phyloP scores from a whole-genome alignment of 2,888 invertebrate genomes.

The Metalampra italica region DNA sequence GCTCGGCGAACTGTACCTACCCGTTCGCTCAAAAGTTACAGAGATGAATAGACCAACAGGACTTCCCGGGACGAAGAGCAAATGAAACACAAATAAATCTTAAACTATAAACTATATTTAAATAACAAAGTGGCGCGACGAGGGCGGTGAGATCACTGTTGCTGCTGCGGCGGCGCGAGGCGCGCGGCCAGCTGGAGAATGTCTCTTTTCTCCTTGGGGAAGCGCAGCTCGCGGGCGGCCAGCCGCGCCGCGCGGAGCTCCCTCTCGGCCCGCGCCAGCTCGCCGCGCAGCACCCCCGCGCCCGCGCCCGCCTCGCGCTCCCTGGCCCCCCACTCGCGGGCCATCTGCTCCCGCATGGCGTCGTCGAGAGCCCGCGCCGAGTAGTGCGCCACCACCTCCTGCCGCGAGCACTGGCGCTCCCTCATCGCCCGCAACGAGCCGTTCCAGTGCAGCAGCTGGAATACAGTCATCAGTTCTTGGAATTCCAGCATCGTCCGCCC shows the following conservation, averaged over 20 bases:
- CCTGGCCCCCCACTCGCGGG: slow-evolving; percentile 94
- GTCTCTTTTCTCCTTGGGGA: slow-evolving; percentile 97
- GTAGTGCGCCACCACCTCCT: slow-evolving; percentile 94
- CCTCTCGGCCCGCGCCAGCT: slow-evolving; percentile 90
- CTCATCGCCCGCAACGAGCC: slow-evolving; percentile 97
- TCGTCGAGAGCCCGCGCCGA: slow-evolving; percentile 95
- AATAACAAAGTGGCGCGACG: slow-evolving; percentile 50
- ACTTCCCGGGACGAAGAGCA: neutral
- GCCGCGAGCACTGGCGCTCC: slow-evolving; percentile 95
- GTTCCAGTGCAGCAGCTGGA: slow-evolving; percentile 97
- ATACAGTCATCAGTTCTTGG: slow-evolving; percentile 98
- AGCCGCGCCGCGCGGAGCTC: slow-evolving; percentile 91
- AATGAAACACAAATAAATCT: slow-evolving; percentile 7
- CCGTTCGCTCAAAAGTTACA: too few species aligned
- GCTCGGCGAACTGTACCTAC: too few species aligned
- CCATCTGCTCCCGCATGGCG: slow-evolving; percentile 98
- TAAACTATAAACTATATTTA: slow-evolving; percentile 27
- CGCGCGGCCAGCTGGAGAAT: slow-evolving; percentile 95
- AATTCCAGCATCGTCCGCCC: slow-evolving; percentile 97
- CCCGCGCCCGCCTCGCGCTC: slow-evolving; percentile 53
- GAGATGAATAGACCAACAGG: too few species aligned
- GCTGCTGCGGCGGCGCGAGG: slow-evolving; percentile 75
- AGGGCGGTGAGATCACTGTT: slow-evolving; percentile 64
- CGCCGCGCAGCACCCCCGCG: slow-evolving; percentile 85
- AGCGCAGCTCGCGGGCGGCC: slow-evolving; percentile 93